Evolutionary conservation across 2,888 invertebrate species (phyloP).

Genomic region (Lasioglossum vierecki): DNA sequence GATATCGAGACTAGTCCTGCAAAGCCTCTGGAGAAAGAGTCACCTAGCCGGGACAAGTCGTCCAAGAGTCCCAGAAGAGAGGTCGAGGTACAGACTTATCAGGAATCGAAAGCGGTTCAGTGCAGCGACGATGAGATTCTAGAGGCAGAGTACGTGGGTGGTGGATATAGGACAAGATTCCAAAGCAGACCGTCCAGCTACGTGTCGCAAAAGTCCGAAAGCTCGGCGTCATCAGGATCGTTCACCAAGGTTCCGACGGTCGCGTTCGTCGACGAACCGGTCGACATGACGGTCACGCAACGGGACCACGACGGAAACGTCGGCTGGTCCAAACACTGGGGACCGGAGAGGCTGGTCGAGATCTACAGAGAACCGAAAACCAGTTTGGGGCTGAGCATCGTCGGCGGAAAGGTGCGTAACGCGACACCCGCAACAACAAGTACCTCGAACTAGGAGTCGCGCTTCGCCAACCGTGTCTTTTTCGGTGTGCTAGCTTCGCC

Average conservation of each 20-base stretch:
- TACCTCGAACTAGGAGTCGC: constrained; percentile 3
- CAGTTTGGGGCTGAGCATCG: constrained; percentile 98
- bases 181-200: constrained; percentile 61
- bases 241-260: constrained; percentile 68
- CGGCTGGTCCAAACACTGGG: constrained; percentile 91
- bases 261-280: constrained; percentile 72
- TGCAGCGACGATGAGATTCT: constrained; percentile 72
- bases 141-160: constrained; percentile 49
- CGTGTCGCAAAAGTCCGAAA: constrained; percentile 59
- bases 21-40: constrained; percentile 20
- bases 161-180: constrained; percentile 8
- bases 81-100: constrained; percentile 78
- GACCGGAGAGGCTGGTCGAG: constrained; percentile 90
- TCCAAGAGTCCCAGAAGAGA: constrained; percentile 71
- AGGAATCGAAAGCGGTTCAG: constrained; percentile 78
- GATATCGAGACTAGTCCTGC: constrained; percentile 56
- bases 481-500: neutral
- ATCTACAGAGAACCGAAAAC: constrained; percentile 90
- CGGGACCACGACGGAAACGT: constrained; percentile 83
- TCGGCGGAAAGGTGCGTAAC: constrained; percentile 93
- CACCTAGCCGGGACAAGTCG: constrained; percentile 35
- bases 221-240: constrained; percentile 62
- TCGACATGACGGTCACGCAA: constrained; percentile 83
- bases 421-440: constrained; percentile 6
- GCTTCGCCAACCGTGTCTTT: neutral